These are phyloP conservation scores for Phaedon cochleariae DNA, from an alignment of 2,888 invertebrate genomes.

Conservation along the genomic window DNA sequence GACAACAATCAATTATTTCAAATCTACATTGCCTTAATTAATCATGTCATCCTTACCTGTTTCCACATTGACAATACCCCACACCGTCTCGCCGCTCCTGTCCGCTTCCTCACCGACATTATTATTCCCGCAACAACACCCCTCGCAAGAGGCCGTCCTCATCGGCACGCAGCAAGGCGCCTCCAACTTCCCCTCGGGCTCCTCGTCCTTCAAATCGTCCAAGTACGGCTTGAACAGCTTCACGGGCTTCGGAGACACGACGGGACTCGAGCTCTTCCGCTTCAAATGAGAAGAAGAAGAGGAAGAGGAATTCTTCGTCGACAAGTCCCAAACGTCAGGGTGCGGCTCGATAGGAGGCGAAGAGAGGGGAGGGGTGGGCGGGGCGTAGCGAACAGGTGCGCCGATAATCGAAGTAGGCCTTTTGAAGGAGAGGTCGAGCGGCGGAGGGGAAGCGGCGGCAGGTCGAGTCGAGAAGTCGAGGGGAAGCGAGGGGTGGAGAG, in stretches of 20 bases:
- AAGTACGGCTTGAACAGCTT: constrained; percentile 83
- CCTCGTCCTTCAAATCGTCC: constrained; percentile 67
- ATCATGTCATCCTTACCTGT: neutral
- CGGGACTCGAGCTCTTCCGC: constrained; percentile 45
- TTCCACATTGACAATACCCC: constrained; percentile 3
- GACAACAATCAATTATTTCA: no score
- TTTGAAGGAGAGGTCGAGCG: constrained; percentile 61
- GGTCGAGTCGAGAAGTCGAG: constrained; percentile 57
- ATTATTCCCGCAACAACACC: constrained; percentile 47
- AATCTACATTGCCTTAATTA: no score
- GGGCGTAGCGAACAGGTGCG: constrained; percentile 50
- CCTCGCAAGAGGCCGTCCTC: constrained; percentile 50
- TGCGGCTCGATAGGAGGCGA: constrained; percentile 42
- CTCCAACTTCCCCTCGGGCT: constrained; percentile 38
- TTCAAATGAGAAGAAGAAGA: constrained; percentile 25
- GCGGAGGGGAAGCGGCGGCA: constrained; percentile 52
- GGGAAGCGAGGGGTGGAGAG: constrained; percentile 45
- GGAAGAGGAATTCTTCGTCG: constrained; percentile 47
- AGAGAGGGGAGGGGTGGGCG: constrained; percentile 32
- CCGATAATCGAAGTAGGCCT: constrained; percentile 48
- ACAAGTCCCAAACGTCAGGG: constrained; percentile 60
- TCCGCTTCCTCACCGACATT: constrained; percentile 41
- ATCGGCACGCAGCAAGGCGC: constrained; percentile 55
- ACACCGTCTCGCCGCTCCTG: neutral
- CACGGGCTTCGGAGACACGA: constrained; percentile 66